Evolutionary conservation across 2,888 invertebrate genomes (phyloP).

Genomic region (Caenorhabditis drosophilae): DNA sequence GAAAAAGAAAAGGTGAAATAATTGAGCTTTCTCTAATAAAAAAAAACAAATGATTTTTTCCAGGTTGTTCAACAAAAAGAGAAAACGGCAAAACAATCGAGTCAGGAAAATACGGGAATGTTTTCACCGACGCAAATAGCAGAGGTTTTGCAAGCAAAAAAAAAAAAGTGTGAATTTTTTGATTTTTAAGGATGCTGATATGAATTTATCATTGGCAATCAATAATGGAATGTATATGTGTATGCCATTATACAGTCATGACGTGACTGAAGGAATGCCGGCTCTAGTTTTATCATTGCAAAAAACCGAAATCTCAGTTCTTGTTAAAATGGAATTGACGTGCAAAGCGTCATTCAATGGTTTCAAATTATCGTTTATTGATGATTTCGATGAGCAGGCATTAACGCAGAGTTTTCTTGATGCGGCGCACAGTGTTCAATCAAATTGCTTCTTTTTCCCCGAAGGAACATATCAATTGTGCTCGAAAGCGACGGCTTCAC

Average conservation of each 20-base stretch:
- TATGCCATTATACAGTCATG: constrained; percentile 62
- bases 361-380: constrained; percentile 90
- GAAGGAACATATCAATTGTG: constrained; percentile 98
- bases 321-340: constrained; percentile 77
- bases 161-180: not conserved
- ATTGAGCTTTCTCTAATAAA: not conserved
- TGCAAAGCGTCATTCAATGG: constrained; percentile 83
- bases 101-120: constrained; percentile 5
- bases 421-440: constrained; percentile 61
- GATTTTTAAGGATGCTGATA: constrained; percentile 46
- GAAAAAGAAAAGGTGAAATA: constrained; percentile 73
- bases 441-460: constrained; percentile 85
- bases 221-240: constrained; percentile 67
- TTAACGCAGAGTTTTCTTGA: constrained; percentile 50
- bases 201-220: constrained; percentile 63
- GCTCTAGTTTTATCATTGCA: constrained; percentile 94
- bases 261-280: constrained; percentile 54
- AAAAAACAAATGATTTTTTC: no score
- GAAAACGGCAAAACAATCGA: constrained; percentile 20
- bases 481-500: constrained; percentile 72
- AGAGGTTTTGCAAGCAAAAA: constrained; percentile 3
- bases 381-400: constrained; percentile 76
- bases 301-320: constrained; percentile 79
- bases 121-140: constrained; percentile 34
- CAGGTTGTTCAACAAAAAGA: no score